Evolutionary conservation across 2,113 vertebrate species (phyloP), one percentile per base, ranked within the genome.

Genomic region (Ia io): DNA sequence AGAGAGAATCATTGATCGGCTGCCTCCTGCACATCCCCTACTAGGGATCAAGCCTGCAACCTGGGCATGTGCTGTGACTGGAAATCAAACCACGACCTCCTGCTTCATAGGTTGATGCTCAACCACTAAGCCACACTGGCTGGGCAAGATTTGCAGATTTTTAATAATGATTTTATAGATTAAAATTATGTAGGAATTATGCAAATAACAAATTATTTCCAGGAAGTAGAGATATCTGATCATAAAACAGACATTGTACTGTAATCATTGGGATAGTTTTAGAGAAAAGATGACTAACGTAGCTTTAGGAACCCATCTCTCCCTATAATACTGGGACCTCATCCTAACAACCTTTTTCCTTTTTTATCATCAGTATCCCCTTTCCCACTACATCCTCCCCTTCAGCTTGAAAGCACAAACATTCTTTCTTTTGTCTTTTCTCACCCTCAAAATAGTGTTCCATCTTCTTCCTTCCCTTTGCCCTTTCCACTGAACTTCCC

Each of bases 121-220:
- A 61, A 28, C 59, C 59, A 61, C 23, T 61, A 25, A 61, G 59
- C 59, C 56, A 59, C 56, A 25, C 53, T 59, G 56, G 56, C 59
- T 61, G 59, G 51, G 49, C 70, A 88, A 80, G 47, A 13, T 44
- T 9, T 47, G 32, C 9, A 79, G 9, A 70, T 56, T 63, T 80
- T 79, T 92, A 89, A 25, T 88, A 69, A 56, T 97, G 35, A 85
- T 82, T 90, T 95, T 86, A 35, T 95, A n/a, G 51, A 77, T 25
- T 3, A 14, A 83, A 83, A 30, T 51, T 80, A 44, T 42, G 4
- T 71, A 86, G 86, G 37, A 77, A 90, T 91, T 78, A 91, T 40
- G 2, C 28, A 90, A 74, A 73, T 89, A 78, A 91, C 56, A 70
- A 49, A 12, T 89, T 89, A 89, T 85, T 95, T 93, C 53, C 37